Conservation (phyloP, 2,888 invertebrate species). For the Urechis unicinctus region DNA sequence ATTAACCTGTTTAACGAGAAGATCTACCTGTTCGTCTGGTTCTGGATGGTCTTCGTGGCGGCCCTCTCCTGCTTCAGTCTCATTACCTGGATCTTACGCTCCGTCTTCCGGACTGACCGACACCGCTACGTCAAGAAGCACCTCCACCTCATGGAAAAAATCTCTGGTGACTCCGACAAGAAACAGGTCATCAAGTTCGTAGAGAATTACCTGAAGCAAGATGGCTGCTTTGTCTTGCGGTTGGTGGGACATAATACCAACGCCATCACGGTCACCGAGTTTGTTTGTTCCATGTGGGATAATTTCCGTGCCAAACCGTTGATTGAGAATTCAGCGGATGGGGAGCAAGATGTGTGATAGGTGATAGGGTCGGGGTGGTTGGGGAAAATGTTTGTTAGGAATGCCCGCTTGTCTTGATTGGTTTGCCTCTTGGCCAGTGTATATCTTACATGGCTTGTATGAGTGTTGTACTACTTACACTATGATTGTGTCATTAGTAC, state of each 20-base stretch:
- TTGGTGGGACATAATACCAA: constrained; percentile 50
- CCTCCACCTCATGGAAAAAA: constrained; percentile 19
- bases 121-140: constrained; percentile 23
- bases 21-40: constrained; percentile 53
- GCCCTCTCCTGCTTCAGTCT: constrained; percentile 48
- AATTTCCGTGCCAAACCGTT: constrained; percentile 27
- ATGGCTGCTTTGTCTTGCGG: constrained; percentile 48
- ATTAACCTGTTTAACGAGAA: constrained; percentile 37
- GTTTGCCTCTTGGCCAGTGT: too few species aligned
- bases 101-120: constrained; percentile 16
- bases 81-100: constrained; percentile 47
- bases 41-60: constrained; percentile 53
- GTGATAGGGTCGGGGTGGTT: too few species aligned
- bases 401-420: too few species aligned
- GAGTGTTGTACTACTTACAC: too few species aligned
- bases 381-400: too few species aligned
- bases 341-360: too few species aligned
- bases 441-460: too few species aligned
- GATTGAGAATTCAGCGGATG: neutral
- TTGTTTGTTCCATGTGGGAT: constrained; percentile 48
- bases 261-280: constrained; percentile 48
- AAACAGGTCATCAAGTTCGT: constrained; percentile 31
- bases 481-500: too few species aligned
- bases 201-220: constrained; percentile 46
- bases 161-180: constrained; percentile 12